Evolutionary conservation across 2,888 invertebrate species (phyloP).

Genomic region (Ophion ventricosus): DNA sequence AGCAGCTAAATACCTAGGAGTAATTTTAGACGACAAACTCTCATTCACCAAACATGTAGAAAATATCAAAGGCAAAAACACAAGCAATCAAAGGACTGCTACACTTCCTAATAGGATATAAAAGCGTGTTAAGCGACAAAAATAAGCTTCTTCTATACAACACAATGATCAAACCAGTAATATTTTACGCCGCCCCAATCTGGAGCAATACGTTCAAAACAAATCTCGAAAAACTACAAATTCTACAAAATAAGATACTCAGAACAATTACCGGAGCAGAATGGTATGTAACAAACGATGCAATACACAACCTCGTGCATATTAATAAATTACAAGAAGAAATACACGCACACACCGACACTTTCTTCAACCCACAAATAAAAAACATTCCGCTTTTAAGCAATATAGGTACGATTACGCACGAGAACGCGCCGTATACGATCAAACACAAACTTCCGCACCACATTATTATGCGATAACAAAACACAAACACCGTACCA

Average conservation of each 20-base stretch:
- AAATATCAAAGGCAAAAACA: neutral
- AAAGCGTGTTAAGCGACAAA: slow-evolving; percentile 13
- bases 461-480: neutral
- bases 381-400: neutral
- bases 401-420: neutral
- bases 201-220: slow-evolving; percentile 44
- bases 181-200: slow-evolving; percentile 47
- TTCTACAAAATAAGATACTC: slow-evolving; percentile 37
- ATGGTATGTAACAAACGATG: neutral
- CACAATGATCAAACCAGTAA: slow-evolving; percentile 40
- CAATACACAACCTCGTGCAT: neutral
- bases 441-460: slow-evolving; percentile 40
- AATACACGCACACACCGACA: too few relatives aligned
- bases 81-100: slow-evolving; percentile 14
- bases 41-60: neutral
- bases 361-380: slow-evolving; percentile 11
- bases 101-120: slow-evolving; percentile 7
- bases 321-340: too few relatives aligned
- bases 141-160: slow-evolving; percentile 48
- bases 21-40: neutral
- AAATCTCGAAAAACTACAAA: slow-evolving; percentile 34
- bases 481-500: neutral
- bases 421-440: neutral
- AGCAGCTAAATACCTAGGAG: neutral
- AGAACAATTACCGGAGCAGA: slow-evolving; percentile 6